phyloP scores from a whole-genome alignment of 2,888 invertebrate genomes.

The Lasioglossum oenotherae region DNA sequence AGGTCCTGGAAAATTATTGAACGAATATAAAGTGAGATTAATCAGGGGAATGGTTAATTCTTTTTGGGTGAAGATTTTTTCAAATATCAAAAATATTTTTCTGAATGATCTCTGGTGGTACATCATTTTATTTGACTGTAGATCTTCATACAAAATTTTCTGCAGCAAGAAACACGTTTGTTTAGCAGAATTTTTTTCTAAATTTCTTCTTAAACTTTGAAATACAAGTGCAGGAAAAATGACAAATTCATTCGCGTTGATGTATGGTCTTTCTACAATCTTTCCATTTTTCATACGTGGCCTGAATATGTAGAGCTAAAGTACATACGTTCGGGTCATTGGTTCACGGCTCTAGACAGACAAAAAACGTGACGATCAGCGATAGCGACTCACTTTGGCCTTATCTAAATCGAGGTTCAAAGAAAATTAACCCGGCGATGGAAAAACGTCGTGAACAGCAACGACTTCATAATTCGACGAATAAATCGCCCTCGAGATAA shows the following conservation, averaged over 20 bases:
- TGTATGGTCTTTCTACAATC: background rate
- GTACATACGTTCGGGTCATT: background rate
- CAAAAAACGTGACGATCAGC: background rate
- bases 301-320: background rate
- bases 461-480: background rate
- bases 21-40: background rate
- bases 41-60: background rate
- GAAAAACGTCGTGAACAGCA: constrained; percentile 3
- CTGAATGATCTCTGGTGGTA: too few species aligned
- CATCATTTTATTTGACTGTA: too few species aligned
- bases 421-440: constrained; percentile 5
- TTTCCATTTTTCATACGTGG: background rate
- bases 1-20: background rate
- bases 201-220: too few species aligned
- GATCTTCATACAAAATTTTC: background rate
- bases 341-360: background rate
- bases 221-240: background rate
- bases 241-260: background rate
- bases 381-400: background rate
- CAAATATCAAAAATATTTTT: background rate
- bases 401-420: constrained; percentile 9
- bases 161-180: background rate
- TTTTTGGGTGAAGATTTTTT: background rate
- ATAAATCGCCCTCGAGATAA: background rate
- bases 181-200: too few species aligned